Conservation (phyloP, 2,888 invertebrate species). For the Oscheius myriophilus region DNA sequence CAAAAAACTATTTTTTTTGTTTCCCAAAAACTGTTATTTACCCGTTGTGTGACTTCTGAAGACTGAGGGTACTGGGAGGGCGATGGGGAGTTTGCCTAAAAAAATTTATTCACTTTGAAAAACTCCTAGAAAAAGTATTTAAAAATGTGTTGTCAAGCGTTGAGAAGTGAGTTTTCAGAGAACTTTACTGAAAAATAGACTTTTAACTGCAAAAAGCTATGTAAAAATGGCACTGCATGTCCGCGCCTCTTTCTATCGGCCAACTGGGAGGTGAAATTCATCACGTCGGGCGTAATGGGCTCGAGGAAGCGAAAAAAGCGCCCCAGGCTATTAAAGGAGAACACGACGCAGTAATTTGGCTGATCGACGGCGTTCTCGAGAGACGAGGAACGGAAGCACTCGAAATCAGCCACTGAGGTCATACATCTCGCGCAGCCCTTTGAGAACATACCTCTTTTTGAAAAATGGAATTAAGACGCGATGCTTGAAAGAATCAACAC, state of each 20-base stretch:
- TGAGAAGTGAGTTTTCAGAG: no score
- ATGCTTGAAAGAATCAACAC: no score
- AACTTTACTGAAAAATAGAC: no score
- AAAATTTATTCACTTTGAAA: no score
- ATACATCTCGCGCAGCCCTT: no score
- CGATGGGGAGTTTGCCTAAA: constrained; percentile 5
- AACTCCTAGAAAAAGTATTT: no score
- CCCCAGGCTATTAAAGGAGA: constrained; percentile 12
- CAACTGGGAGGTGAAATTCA: constrained; percentile 14
- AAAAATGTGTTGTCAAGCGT: no score
- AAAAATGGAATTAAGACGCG: no score
- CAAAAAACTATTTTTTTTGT: neutral
- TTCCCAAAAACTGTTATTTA: neutral
- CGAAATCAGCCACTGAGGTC: no score
- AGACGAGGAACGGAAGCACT: neutral
- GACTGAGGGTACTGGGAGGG: constrained; percentile 12
- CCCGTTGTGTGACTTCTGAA: neutral
- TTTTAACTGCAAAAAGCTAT: neutral
- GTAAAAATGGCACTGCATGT: neutral
- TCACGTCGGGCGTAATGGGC: constrained; percentile 19
- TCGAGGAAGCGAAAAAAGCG: constrained; percentile 1
- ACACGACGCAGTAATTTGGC: constrained; percentile 15
- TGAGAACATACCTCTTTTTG: no score
- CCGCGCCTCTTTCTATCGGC: neutral
- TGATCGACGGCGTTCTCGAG: neutral